Evolutionary conservation across 2,888 invertebrate species (phyloP), one percentile per base, ranked within the genome.

Genomic region (Cotesia congregata): DNA sequence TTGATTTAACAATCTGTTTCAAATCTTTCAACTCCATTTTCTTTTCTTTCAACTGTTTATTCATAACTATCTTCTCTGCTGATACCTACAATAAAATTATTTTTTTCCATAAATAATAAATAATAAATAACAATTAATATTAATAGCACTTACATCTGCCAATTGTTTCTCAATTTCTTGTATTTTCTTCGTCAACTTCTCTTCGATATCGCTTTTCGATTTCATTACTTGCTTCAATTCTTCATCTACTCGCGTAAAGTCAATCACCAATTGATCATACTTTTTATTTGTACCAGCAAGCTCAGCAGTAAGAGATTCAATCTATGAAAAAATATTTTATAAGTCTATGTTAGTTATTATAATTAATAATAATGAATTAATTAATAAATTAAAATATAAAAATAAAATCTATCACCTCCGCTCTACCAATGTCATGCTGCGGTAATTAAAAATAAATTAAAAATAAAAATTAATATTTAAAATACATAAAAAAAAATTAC

Each of bases 121-220:
- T 62, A 41, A 30, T 6, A 78, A 39, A 68, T 73, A 71, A 30
- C 74, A 60, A 69, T 68, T 74, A 78, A 77, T 17, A 62, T 62
- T 69, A 67, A 62, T 17, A 30, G n/a, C 74, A 85, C 91, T 91
- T 80, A 93, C 91, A 80, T 93, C 88, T 86, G 92, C 86, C 82
- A 91, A 85, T 91, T 94, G 89, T 85, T 92, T 85, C 88, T 90
- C 85, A 85, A 92, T 87, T 85, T 91, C 89, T 83, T 92, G 81
- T 86, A 92, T 38, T 90, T 92, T 80, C 87, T 91, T 90, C 83
- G 91, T 90, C 70, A 91, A 87, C 77, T 91, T 92, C 77, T 90
- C 86, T 79, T 92, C 91, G 77, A 91, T 90, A 83, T 91, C 91
- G 86, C 91, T 90, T 86, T 90, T 91, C 90, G 90, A 82, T 90